A percentile compares a stretch with the other conserved stretches of the same genome.
phyloP scores from a whole-genome alignment of 2,113 vertebrate genomes.

The Sinocyclocheilus grahami region DNA sequence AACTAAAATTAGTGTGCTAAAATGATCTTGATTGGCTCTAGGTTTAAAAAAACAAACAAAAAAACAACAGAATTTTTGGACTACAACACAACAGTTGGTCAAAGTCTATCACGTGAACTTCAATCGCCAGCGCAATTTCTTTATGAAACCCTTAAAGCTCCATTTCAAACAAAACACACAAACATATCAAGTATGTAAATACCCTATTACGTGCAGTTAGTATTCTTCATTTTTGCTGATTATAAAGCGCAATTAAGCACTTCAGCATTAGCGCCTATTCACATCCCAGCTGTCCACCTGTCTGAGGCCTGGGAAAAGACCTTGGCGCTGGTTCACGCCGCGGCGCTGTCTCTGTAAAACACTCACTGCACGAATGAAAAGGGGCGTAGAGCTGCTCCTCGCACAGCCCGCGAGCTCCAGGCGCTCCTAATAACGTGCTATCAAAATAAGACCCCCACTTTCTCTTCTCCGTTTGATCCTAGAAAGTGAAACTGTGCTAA shows the following conservation, averaged over 20 bases:
- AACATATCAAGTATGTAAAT: conserved; percentile 71
- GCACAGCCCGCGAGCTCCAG: conserved; percentile 18
- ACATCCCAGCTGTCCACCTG: conserved; percentile 77
- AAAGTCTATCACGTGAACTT: background rate
- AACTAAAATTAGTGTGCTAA: background rate
- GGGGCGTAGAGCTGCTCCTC: conserved; percentile 22
- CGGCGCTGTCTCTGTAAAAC: conserved; percentile 58
- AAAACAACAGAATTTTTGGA: too few species aligned
- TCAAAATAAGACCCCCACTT: conserved; percentile 56
- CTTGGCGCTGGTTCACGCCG: conserved; percentile 70
- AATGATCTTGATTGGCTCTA: background rate
- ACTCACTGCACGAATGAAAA: conserved; percentile 38
- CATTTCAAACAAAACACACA: conserved; percentile 32
- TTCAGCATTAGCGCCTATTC: conserved; percentile 70
- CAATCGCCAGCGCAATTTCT: background rate
- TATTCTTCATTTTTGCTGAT: conserved; percentile 71
- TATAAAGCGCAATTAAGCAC: conserved; percentile 77
- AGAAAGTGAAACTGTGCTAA: conserved; percentile 69
- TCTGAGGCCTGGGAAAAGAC: conserved; percentile 74
- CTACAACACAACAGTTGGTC: background rate
- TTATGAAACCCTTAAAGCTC: background rate
- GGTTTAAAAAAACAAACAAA: background rate
- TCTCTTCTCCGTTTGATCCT: conserved; percentile 60
- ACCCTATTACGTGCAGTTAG: conserved; percentile 65
- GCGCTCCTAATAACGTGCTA: conserved; percentile 40